These are phyloP conservation scores for Meteorus sp. DNA, from an alignment of 1,140 invertebrate genomes.

Conservation along the genomic window DNA sequence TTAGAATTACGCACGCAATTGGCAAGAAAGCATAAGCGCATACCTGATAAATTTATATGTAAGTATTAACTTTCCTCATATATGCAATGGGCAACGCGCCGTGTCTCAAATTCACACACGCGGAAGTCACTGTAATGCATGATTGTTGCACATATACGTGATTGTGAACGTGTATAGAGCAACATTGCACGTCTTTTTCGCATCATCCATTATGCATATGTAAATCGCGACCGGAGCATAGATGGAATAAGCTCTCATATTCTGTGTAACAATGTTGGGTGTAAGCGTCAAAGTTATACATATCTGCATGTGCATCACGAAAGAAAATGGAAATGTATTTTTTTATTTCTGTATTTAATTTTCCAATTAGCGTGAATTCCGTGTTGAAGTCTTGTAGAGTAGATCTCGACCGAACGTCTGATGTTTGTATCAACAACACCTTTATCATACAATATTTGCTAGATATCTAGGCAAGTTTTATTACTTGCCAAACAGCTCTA, in stretches of 20 bases:
- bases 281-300: too few species aligned
- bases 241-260: constrained; percentile 16
- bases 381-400: too few species aligned
- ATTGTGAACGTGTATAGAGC: neutral
- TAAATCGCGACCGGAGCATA: constrained; percentile 20
- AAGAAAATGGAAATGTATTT: too few species aligned
- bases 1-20: constrained; percentile 28
- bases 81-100: neutral
- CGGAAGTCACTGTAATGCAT: constrained; percentile 14
- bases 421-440: too few species aligned
- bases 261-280: too few species aligned
- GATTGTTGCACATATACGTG: neutral
- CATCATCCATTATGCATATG: constrained; percentile 20
- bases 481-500: too few species aligned
- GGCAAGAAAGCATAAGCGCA: constrained; percentile 6
- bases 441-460: too few species aligned
- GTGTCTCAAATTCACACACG: constrained; percentile 27
- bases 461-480: too few species aligned
- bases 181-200: constrained; percentile 8
- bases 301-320: too few species aligned
- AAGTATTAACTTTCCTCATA: constrained; percentile 8
- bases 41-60: constrained; percentile 6
- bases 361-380: too few species aligned
- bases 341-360: too few species aligned
- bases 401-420: too few species aligned